phyloP scores from a whole-genome alignment of 2,888 invertebrate genomes.

The Pollenia angustigena region DNA sequence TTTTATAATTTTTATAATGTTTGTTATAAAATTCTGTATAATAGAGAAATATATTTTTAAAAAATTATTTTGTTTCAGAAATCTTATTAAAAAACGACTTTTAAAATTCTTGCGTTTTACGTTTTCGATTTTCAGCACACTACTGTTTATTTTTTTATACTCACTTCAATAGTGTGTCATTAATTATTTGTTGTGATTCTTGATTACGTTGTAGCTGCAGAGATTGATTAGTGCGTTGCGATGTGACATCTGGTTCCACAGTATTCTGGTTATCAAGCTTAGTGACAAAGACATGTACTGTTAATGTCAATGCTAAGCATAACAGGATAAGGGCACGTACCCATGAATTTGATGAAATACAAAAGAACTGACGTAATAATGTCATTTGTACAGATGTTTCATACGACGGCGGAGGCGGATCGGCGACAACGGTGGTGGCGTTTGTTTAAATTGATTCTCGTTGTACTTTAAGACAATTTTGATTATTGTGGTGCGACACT shows the following conservation, averaged over 20 bases:
- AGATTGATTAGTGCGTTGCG: conserved; percentile 90
- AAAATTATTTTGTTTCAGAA: no score
- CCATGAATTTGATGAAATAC: conserved; percentile 82
- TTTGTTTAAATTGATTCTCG: conserved; percentile 1
- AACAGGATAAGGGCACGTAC: conserved; percentile 83
- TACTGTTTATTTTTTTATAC: conserved; percentile 74
- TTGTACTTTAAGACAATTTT: not conserved
- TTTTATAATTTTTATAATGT: no score
- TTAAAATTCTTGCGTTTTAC: no score
- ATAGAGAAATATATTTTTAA: no score
- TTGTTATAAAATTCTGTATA: no score
- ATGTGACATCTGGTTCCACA: conserved; percentile 84
- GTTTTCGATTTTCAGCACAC: no score
- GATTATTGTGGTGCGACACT: not conserved
- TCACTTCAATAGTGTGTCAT: conserved; percentile 88
- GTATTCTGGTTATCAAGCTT: conserved; percentile 80
- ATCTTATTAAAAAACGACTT: no score
- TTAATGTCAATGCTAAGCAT: conserved; percentile 82
- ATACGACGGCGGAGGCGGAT: conserved; percentile 50
- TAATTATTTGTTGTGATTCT: conserved; percentile 89
- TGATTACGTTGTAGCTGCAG: conserved; percentile 92
- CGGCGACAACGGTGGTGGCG: not conserved
- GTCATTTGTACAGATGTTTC: conserved; percentile 78
- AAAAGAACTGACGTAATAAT: conserved; percentile 82
- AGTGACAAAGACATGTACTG: conserved; percentile 83